Base-by-base conservation (phyloP, 2,888 invertebrate species). In the Gastrophysa polygoni region DNA sequence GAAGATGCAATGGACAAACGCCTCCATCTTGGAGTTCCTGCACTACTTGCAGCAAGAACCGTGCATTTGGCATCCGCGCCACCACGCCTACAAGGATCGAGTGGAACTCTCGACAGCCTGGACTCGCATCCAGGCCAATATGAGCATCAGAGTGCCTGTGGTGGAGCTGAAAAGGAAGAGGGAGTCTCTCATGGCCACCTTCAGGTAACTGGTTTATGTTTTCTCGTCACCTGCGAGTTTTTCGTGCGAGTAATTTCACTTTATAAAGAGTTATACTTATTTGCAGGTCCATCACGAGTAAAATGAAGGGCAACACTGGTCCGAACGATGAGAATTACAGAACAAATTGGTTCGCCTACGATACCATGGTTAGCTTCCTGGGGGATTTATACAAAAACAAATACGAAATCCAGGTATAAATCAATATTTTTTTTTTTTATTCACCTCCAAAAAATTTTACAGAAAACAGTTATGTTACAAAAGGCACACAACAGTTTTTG, bases 1-100 rank as follows among this genome's bases (percentile, higher is more conserved):
- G n/a, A n/a, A n/a, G 28, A 52, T 52, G 52, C 34, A 52, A 18
- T 52, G 52, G 52, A 52, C 34, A 6, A 52, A 34, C 38, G 52
- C 34, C n/a, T 20, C 18, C 1, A 52, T 52, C 10, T 16, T 52
- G 38, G 52, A 52, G 38, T 52, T 52, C n/a, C 10, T 52, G 52
- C 34, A 38, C 10, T n/a, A 14, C 18, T 21, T 38, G 21, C 38
- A 52, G 16, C 34, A 52, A 18, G 52, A 52, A 52, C 52, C 52
- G 11, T n/a, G n/a, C 20, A 52, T 52, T 11, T 52, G 52, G 52
- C 34, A 52, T 21, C 52, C 52, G 1, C 20, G 52, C n/a, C 34
- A 52, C 20, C 14, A 14, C 2, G n/a, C 38, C 21, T 38, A 38
- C 52, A 52, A 38, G 20, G 52, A 52, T 16, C 20, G 52, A 0